Evolutionary conservation across 2,113 vertebrate genomes (phyloP).

Genomic region (Rhabdomys dilectus): DNA sequence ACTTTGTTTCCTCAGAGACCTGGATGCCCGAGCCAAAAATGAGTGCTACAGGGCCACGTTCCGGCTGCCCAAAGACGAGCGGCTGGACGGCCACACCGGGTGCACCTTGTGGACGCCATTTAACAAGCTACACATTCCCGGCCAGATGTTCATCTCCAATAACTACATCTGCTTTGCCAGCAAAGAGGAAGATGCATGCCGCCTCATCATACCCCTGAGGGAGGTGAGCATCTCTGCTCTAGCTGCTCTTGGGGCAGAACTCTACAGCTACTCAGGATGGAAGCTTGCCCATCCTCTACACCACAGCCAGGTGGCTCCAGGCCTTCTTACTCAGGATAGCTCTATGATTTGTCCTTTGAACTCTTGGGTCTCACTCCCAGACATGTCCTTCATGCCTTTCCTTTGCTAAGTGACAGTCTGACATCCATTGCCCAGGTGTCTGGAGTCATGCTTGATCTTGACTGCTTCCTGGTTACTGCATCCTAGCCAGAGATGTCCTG

Average conservation of each 20-base stretch:
- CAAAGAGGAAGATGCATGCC: conserved; percentile 95
- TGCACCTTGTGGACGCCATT: conserved; percentile 98
- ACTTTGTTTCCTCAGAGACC: conserved; percentile 88
- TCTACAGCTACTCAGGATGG: background rate
- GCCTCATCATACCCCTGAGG: conserved; percentile 96
- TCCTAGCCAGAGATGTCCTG: background rate
- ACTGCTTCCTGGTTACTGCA: background rate
- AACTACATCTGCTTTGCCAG: conserved; percentile 99
- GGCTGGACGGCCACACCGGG: conserved; percentile 96
- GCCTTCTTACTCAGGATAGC: background rate
- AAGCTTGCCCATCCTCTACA: fast-evolving
- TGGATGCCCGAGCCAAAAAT: conserved; percentile 97
- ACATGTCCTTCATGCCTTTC: fast-evolving
- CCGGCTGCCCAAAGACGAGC: conserved; percentile 94
- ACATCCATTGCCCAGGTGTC: no score
- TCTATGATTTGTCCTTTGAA: fast-evolving
- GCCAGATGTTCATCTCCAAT: conserved; percentile 98
- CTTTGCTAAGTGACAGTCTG: fast-evolving
- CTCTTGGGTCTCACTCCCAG: background rate
- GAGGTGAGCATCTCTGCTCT: conserved; percentile 88
- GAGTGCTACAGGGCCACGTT: conserved; percentile 95
- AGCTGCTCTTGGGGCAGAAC: background rate
- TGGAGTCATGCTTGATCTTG: background rate
- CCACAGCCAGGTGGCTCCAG: background rate
- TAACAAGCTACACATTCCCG: conserved; percentile 95